These are phyloP conservation scores for Apteryx owenii DNA, from an alignment of 2,113 vertebrate genomes.

Conservation along the genomic window DNA sequence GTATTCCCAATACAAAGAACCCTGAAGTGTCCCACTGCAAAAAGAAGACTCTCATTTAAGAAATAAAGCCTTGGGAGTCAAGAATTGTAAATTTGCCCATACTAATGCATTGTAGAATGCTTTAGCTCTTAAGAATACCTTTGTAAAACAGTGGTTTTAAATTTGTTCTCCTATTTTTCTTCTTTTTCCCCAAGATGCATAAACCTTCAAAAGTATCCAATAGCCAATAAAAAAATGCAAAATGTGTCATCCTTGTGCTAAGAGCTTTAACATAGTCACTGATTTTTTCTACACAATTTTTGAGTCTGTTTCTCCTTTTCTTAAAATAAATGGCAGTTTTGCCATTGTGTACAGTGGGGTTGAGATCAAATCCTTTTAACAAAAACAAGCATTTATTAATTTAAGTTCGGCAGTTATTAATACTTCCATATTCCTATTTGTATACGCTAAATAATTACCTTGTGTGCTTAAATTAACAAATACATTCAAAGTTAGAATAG, in stretches of 20 bases:
- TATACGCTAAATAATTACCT: not conserved
- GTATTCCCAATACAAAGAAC: not conserved
- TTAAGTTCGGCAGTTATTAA: not conserved
- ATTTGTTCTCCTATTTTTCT: not conserved
- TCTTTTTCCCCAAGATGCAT: not conserved
- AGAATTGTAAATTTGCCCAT: not conserved
- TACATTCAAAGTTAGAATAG: not conserved
- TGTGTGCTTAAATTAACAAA: not conserved
- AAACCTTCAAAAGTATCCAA: not conserved
- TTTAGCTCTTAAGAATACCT: not conserved
- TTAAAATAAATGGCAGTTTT: not conserved
- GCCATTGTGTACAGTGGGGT: not conserved
- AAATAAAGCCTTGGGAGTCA: not conserved
- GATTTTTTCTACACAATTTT: not conserved
- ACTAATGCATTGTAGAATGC: not conserved
- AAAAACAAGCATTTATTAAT: not conserved
- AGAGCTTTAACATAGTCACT: not conserved
- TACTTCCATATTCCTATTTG: not conserved
- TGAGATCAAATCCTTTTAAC: not conserved
- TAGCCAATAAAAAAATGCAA: not conserved
- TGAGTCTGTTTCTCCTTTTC: not conserved
- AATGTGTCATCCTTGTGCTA: not conserved
- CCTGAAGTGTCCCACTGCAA: not conserved
- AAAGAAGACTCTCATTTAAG: not conserved
- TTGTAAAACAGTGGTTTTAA: not conserved